phyloP scores from a whole-genome alignment of 2,797 vertebrate species.

The Okamejei kenojei region DNA sequence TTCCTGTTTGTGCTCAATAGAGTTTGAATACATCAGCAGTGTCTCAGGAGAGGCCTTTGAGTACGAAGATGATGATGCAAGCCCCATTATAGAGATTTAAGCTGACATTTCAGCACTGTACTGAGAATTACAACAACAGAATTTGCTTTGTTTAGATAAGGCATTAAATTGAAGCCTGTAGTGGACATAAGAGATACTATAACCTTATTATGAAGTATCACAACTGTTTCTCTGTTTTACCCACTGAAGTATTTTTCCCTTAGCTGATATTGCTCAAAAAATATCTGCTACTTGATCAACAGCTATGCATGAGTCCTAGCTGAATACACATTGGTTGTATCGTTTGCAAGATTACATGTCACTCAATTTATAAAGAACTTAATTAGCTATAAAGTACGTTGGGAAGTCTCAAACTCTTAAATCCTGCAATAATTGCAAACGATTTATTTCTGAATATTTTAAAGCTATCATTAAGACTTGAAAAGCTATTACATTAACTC shows the following conservation, averaged over 20 bases:
- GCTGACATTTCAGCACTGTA: not conserved
- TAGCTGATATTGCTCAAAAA: not conserved
- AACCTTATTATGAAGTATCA: not conserved
- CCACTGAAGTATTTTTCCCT: not conserved
- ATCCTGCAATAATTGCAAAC: not conserved
- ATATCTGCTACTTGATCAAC: not conserved
- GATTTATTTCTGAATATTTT: not conserved
- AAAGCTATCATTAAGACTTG: not conserved
- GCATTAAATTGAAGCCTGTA: not conserved
- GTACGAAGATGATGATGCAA: not conserved
- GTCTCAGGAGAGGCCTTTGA: not conserved
- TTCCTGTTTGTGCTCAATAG: not conserved
- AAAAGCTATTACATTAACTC: not conserved
- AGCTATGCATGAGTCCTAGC: not conserved
- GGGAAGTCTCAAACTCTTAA: not conserved
- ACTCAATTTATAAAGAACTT: not conserved
- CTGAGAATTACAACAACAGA: not conserved
- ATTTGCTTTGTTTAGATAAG: not conserved
- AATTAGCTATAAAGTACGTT: not conserved
- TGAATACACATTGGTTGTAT: not conserved
- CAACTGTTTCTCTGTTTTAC: not conserved
- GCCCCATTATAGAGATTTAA: not conserved
- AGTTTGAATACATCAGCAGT: too few relatives aligned
- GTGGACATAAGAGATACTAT: not conserved
- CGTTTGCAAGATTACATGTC: not conserved